Evolutionary conservation across 2,888 invertebrate genomes (phyloP).

Genomic region (Andrena fulva): DNA sequence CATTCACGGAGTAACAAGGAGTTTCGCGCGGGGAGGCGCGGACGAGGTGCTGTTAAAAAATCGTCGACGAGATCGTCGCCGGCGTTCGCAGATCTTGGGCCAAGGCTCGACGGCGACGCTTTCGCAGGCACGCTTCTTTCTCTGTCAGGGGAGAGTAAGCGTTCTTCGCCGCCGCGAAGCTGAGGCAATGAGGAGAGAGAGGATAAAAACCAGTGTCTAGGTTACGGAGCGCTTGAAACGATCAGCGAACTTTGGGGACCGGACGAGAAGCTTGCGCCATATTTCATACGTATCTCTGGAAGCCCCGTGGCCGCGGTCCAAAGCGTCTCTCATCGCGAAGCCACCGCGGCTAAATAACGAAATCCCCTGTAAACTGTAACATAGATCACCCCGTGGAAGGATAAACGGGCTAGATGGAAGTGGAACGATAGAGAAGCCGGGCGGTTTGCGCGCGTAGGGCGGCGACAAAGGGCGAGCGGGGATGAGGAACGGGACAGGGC

Average conservation of each 20-base stretch:
- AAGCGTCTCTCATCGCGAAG: slow-evolving; percentile 21
- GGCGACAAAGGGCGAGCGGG: not conserved
- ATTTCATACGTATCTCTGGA: slow-evolving; percentile 25
- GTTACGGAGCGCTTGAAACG: not conserved
- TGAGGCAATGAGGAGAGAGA: too few relatives aligned
- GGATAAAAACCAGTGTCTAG: not conserved
- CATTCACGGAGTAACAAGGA: slow-evolving; percentile 4
- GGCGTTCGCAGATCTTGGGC: not conserved
- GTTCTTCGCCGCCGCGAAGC: not conserved
- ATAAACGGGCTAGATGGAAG: slow-evolving; percentile 43
- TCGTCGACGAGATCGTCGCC: not conserved
- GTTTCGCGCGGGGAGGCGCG: slow-evolving; percentile 12
- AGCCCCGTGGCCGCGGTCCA: not conserved
- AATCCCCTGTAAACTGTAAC: slow-evolving; percentile 48
- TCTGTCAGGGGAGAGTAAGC: not conserved
- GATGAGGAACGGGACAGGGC: not conserved
- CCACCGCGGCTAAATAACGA: slow-evolving; percentile 38
- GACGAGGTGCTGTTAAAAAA: slow-evolving; percentile 15
- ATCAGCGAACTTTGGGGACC: not conserved
- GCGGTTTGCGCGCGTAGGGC: not conserved
- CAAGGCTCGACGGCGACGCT: too few relatives aligned
- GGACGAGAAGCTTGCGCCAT: not conserved
- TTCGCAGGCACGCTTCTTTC: too few relatives aligned
- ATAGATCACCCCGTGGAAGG: slow-evolving; percentile 42
- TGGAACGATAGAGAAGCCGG: slow-evolving; percentile 6